Evolutionary conservation across 2,113 vertebrate species (phyloP).

Genomic region (Chloebia gouldiae): DNA sequence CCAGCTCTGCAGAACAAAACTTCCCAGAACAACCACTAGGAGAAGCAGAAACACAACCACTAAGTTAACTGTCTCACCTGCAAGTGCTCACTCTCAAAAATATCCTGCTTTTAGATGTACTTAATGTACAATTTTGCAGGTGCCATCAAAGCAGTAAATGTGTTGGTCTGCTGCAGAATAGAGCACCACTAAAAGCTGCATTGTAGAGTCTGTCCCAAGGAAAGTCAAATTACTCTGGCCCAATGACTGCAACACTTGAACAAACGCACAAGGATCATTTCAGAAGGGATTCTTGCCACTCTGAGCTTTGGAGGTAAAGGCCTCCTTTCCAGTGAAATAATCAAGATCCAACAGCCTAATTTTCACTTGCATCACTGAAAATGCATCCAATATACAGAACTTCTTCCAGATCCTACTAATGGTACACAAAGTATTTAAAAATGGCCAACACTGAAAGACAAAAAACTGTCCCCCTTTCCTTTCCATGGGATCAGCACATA

Average conservation of each 20-base stretch:
- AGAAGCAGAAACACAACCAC: neutral
- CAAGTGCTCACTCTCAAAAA: neutral
- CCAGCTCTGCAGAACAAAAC: neutral
- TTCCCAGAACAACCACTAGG: neutral
- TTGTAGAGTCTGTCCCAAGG: neutral
- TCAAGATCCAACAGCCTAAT: neutral
- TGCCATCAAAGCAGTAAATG: neutral
- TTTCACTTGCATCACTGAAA: neutral
- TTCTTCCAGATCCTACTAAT: neutral
- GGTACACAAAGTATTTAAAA: neutral
- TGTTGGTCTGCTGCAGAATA: neutral
- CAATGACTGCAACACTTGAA: neutral
- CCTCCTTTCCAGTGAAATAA: neutral
- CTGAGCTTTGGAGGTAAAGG: neutral
- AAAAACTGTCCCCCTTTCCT: neutral
- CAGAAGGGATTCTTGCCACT: neutral
- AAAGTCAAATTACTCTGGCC: neutral
- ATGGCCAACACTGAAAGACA: neutral
- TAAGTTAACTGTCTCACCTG: neutral
- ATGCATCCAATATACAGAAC: neutral
- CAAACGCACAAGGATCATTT: rapidly evolving
- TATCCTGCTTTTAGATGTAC: neutral
- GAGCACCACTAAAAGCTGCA: neutral
- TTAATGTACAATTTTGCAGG: neutral
- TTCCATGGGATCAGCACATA: neutral